phyloP scores from a whole-genome alignment of 2,113 vertebrate species.

The Cygnus buccinator region DNA sequence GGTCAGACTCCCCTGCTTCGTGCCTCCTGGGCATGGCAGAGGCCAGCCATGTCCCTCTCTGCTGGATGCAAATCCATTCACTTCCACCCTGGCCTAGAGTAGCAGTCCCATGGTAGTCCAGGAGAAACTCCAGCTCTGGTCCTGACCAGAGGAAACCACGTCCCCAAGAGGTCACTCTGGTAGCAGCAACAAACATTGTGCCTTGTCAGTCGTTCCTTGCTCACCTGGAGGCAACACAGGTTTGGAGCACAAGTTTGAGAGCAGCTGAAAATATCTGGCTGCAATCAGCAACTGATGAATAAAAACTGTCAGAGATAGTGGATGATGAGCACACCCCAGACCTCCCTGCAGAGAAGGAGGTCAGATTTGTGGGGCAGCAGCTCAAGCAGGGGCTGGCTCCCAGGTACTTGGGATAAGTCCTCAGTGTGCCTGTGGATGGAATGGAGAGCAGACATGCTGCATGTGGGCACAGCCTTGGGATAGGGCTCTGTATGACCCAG shows the following conservation, averaged over 20 bases:
- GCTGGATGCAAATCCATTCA: background rate
- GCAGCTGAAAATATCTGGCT: background rate
- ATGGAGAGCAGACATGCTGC: background rate
- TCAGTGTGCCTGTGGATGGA: background rate
- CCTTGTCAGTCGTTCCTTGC: background rate
- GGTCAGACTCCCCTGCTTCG: conserved; percentile 77
- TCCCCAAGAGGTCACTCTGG: background rate
- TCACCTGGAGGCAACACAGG: background rate
- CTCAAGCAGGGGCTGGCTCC: background rate
- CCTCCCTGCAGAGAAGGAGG: background rate
- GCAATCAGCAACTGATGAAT: background rate
- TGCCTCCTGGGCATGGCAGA: background rate
- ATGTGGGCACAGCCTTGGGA: background rate
- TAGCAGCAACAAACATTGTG: background rate
- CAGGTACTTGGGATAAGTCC: background rate
- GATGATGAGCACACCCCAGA: background rate
- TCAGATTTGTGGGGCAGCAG: background rate
- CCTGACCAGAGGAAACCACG: background rate
- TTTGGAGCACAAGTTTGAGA: background rate
- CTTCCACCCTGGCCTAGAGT: background rate
- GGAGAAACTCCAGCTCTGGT: background rate
- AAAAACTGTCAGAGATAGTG: background rate
- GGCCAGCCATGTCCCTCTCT: background rate
- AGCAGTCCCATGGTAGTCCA: accelerated
- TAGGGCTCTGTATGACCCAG: background rate